Evolutionary conservation across 2,797 vertebrate genomes (phyloP).

Genomic region (Poeciliopsis paucimaculata): DNA sequence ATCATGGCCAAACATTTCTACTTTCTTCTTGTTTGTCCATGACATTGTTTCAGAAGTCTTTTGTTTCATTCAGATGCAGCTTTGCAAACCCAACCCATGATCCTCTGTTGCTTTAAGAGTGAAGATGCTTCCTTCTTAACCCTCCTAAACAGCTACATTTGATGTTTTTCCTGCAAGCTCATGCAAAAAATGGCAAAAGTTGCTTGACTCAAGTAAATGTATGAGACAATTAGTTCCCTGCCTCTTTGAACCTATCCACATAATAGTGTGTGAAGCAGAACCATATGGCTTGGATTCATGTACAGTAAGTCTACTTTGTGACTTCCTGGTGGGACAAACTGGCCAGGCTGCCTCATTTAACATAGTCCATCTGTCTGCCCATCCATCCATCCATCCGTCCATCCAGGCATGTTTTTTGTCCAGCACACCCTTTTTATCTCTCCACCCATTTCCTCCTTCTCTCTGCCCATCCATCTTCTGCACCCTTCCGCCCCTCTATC

Average conservation of each 20-base stretch:
- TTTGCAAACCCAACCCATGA: neutral
- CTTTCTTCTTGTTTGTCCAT: neutral
- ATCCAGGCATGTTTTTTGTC: neutral
- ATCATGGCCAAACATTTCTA: neutral
- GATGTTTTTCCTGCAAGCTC: neutral
- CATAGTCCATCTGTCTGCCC: neutral
- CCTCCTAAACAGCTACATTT: neutral
- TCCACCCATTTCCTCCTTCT: conserved; percentile 4
- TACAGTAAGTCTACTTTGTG: neutral
- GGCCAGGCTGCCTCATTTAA: neutral
- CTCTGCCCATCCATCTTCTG: conserved; percentile 16
- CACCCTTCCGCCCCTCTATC: conserved; percentile 20
- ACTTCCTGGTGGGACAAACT: neutral
- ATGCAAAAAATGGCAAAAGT: neutral
- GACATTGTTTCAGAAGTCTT: neutral
- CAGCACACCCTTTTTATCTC: neutral
- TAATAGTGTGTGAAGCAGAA: neutral
- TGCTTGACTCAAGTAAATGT: neutral
- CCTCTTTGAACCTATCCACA: neutral
- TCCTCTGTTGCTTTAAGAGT: neutral
- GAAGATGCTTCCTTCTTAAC: neutral
- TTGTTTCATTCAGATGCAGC: neutral
- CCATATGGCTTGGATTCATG: neutral
- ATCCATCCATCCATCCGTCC: neutral
- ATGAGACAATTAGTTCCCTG: neutral